Base-by-base conservation (phyloP, 2,888 invertebrate species). In the Drosophila meridionalis region DNA sequence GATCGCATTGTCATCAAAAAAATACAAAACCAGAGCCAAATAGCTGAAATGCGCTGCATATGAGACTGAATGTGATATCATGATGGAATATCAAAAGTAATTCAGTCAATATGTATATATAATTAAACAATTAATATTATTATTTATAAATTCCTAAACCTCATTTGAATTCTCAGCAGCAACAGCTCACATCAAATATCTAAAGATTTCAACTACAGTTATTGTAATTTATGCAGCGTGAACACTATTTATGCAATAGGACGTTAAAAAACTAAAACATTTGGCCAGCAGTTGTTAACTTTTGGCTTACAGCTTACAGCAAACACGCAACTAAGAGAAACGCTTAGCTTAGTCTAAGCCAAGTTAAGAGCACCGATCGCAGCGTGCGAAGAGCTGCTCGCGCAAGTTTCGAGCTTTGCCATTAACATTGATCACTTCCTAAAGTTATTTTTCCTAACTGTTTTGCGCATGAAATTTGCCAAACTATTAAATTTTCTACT, bases 401-500 rank as follows among this genome's bases (percentile, higher is more conserved):
- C 67, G 56, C 64, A 74, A 65, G 34, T 70, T 70, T 50, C 64
- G 50, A 69, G 32, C n/a, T n/a, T 47, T 77, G 61, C 12, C 32
- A 34, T 63, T 55, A 40, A 40, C 11, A 32, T 56, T 42, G 3
- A 26, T 48, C 40, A 28, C 45, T 66, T 50, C 12, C 20, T 47
- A 12, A 26, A 26, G 40, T 11, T 38, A 14, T 50, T 43, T 52
- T 26, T 3, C 8, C 3, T 64, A n/a, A 30, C 20, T n/a, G 9
- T n/a, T n/a, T 32, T 64, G 67, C 56, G 32, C 73, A 73, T 70
- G 73, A 80, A 82, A 64, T 78, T 62, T 70, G 60, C 60, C 68
- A 74, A 61, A 69, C 64, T 67, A 12, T 34, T 20, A 20, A 38
- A 11, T n/a, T 38, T 56, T 45, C 20, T 47, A 56, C 36, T 36